phyloP scores from a whole-genome alignment of 2,888 invertebrate genomes.

The Leucania comma region DNA sequence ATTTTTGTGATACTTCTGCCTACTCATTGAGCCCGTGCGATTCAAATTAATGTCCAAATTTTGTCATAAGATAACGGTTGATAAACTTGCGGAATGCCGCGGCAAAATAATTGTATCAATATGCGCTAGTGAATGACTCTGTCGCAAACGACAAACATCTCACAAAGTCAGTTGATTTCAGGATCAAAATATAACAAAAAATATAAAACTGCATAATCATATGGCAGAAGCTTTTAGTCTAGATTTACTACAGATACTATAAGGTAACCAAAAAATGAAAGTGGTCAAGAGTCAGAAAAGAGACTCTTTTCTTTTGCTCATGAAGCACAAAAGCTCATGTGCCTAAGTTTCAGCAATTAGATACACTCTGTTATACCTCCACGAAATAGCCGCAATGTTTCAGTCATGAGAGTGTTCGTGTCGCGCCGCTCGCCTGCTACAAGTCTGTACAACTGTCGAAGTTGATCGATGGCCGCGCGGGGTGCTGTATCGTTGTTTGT shows the following conservation, averaged over 20 bases:
- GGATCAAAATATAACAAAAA: too few relatives aligned
- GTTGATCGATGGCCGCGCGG: conserved; percentile 40
- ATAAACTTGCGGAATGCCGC: conserved; percentile 19
- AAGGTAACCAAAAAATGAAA: background rate
- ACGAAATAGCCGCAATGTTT: background rate
- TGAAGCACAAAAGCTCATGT: background rate
- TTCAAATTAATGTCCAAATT: conserved; percentile 17
- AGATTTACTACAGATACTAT: background rate
- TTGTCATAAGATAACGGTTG: conserved; percentile 5
- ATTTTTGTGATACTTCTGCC: background rate
- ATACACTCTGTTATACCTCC: background rate
- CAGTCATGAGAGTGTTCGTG: background rate
- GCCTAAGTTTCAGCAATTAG: background rate
- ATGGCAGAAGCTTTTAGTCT: background rate
- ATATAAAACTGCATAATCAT: background rate
- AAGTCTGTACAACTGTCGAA: conserved; percentile 26
- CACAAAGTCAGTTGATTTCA: background rate
- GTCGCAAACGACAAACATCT: background rate
- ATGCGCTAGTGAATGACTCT: background rate
- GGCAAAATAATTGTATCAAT: too few relatives aligned
- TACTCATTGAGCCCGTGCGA: conserved; percentile 1
- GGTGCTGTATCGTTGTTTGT: conserved; percentile 8
- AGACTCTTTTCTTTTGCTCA: too few relatives aligned
- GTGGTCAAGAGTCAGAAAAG: too few relatives aligned
- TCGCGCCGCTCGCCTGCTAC: background rate